Percentiles rank a stretch among this genome's conserved stretches.
phyloP scores from a whole-genome alignment of 2,797 vertebrate species.

The Hyperoplus immaculatus region DNA sequence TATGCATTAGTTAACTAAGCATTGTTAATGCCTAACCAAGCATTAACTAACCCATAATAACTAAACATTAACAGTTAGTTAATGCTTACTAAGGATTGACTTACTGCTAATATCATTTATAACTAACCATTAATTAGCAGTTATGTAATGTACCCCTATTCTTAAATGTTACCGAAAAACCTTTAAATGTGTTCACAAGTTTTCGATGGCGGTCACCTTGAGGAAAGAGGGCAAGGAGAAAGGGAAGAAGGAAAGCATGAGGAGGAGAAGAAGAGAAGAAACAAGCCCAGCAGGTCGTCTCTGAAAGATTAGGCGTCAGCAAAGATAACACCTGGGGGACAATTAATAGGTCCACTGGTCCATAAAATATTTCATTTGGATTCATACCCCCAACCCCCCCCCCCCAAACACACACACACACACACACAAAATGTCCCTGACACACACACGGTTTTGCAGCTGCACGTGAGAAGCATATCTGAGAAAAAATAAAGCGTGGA shows the following conservation, averaged over 20 bases:
- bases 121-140: no score
- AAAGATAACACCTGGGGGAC: conserved; percentile 90
- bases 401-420: conserved; percentile 47
- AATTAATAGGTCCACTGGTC: conserved; percentile 96
- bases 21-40: no score
- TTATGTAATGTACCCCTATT: no score
- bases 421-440: conserved; percentile 68
- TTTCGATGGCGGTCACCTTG: conserved; percentile 66
- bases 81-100: no score
- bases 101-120: no score
- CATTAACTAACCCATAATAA: no score
- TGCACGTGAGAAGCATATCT: conserved; percentile 68
- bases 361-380: conserved; percentile 94
- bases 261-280: conserved; percentile 67
- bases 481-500: conserved; percentile 58
- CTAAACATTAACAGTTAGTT: no score
- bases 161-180: no score
- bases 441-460: conserved; percentile 33
- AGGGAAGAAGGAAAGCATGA: conserved; percentile 59
- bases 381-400: conserved; percentile 81
- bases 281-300: conserved; percentile 86
- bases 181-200: no score
- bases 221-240: conserved; percentile 58
- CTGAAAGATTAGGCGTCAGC: conserved; percentile 89
- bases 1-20: no score